A percentile compares a stretch with the other conserved stretches of the same genome.
These are phyloP conservation scores for Myotis lucifugus DNA, from an alignment of 2,113 vertebrate species.

Conservation along the genomic window DNA sequence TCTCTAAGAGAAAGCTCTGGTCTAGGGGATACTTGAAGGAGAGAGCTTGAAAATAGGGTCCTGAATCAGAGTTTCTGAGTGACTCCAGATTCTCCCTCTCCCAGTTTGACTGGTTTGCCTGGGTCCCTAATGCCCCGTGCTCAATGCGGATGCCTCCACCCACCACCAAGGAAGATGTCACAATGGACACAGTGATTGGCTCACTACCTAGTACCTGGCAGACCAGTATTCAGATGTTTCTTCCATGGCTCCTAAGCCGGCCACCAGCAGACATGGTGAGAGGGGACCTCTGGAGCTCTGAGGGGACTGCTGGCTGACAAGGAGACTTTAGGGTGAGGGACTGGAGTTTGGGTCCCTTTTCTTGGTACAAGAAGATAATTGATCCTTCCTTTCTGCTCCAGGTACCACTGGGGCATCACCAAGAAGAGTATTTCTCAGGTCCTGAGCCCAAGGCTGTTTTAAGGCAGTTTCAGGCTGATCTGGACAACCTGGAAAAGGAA, in stretches of 20 bases:
- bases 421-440: constrained; percentile 78
- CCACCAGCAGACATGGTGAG: constrained; percentile 80
- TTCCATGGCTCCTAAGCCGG: constrained; percentile 77
- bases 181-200: constrained; percentile 87
- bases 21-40: too few relatives aligned
- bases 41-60: too few relatives aligned
- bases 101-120: too few relatives aligned
- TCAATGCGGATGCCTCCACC: too few relatives aligned
- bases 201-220: constrained; percentile 76
- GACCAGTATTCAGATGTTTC: constrained; percentile 73
- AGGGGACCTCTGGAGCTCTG: neutral
- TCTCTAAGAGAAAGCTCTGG: too few relatives aligned
- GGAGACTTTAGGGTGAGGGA: neutral
- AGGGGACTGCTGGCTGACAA: neutral
- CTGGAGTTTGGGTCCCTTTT: neutral
- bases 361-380: neutral
- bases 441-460: constrained; percentile 55
- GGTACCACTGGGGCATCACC: constrained; percentile 78
- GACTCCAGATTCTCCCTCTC: too few relatives aligned
- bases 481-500: too few relatives aligned
- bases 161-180: constrained; percentile 64
- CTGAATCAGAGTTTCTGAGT: too few relatives aligned
- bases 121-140: too few relatives aligned
- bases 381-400: constrained; percentile 45
- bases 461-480: too few relatives aligned